Conservation (phyloP, 2,888 invertebrate genomes). For the Patella pellucida region DNA sequence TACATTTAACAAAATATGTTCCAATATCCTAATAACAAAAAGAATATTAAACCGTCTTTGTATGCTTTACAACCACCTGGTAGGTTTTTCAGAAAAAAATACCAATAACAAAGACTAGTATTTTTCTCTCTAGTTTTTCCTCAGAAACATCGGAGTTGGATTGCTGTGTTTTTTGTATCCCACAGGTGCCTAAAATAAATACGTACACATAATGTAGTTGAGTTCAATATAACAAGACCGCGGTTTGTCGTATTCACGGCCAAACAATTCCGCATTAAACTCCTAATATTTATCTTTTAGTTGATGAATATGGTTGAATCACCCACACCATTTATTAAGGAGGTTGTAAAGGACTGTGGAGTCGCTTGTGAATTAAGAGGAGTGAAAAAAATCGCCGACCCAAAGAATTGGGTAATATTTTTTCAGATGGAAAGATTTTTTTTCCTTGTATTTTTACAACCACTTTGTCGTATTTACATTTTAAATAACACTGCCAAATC, state of each 20-base stretch:
- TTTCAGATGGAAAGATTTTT: not conserved
- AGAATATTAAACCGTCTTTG: too few species aligned
- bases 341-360: not conserved
- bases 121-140: too few species aligned
- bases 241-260: not conserved
- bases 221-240: not conserved
- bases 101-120: too few species aligned
- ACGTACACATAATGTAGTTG: not conserved
- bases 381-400: not conserved
- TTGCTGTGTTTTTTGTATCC: too few species aligned
- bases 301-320: slow-evolving; percentile 5
- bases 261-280: not conserved
- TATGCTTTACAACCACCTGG: too few species aligned
- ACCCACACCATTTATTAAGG: slow-evolving; percentile 2
- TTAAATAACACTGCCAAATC: too few species aligned
- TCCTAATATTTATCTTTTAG: not conserved
- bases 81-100: too few species aligned
- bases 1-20: too few species aligned
- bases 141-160: too few species aligned
- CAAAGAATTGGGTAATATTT: slow-evolving; percentile 7
- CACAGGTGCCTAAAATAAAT: slow-evolving; percentile 1
- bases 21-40: too few species aligned
- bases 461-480: too few species aligned
- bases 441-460: too few species aligned
- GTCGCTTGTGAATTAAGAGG: slow-evolving; percentile 3